Evolutionary conservation across 2,113 vertebrate genomes (phyloP), one percentile per base, ranked within the genome.

Genomic region (Cynoglossus semilaevis): DNA sequence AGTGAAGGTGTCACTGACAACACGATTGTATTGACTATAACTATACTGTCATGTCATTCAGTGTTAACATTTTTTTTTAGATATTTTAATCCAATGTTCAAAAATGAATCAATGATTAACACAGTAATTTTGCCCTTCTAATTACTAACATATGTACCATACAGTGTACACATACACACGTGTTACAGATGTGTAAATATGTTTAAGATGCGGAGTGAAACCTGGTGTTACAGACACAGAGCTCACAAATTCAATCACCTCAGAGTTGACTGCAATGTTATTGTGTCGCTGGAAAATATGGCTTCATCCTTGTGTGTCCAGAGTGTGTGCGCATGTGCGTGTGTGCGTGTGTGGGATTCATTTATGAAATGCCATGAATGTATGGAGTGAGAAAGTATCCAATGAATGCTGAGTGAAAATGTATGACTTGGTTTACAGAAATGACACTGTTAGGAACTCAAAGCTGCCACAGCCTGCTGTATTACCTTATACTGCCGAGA

Each of bases 211-310:
- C 22, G 22, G 2, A 29, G 22, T n/a, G n/a, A 77, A 85, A 79
- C 84, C 65, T 45, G 79, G 87, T 84, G 79, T 43, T 37, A 43
- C 1, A 36, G 56, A 70, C 64, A 58, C 74, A 80, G 74, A 82
- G 85, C 86, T 88, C 83, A 74, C 64, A 76, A 70, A 86, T 82
- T 76, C 85, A 88, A 81, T 89, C 84, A 83, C 75, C 75, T 64
- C 52, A 67, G 60, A 60, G 72, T 74, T 48, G 65, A 76, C 63
- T 46, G 53, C 53, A 40, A 67, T 38, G 47, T 72, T 63, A 60
- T 52, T 9, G 45, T 69, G 67, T 58, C 58, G 48, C 51, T 66
- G 19, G 56, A 72, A 63, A 63, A 80, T 68, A 73, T 52, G 58
- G 66, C 64, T 68, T 40, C 53, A 45, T 52, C 12, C 51, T 12